Conservation (phyloP, 2,888 invertebrate genomes). For the Enchytraeus crypticus region DNA sequence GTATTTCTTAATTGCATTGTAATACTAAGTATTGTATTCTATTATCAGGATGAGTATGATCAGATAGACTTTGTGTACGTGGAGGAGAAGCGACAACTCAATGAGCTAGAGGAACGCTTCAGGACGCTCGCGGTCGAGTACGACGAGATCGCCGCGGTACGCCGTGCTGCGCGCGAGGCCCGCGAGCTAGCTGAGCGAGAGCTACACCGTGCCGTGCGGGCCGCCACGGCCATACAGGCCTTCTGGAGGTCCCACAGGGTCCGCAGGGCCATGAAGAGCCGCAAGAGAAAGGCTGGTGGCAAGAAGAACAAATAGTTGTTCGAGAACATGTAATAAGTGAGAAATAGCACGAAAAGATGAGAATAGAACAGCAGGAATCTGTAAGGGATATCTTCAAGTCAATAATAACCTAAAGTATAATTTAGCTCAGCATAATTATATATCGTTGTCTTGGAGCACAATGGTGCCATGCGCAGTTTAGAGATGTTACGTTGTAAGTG, state of each 20-base stretch:
- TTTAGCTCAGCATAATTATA: too few species aligned
- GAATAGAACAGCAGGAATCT: too few species aligned
- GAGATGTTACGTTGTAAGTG: too few species aligned
- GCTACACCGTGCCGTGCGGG: slow-evolving; percentile 41
- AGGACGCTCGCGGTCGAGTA: slow-evolving; percentile 46
- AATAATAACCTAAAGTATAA: too few species aligned
- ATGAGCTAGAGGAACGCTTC: slow-evolving; percentile 47
- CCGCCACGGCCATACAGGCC: slow-evolving; percentile 47
- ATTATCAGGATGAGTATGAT: slow-evolving; percentile 44
- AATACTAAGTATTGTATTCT: too few species aligned
- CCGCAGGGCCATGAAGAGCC: slow-evolving; percentile 44
- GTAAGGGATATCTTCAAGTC: too few species aligned
- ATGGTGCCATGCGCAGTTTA: too few species aligned
- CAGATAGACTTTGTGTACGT: slow-evolving; percentile 46
- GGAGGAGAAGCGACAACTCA: slow-evolving; percentile 47
- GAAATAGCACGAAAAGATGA: too few species aligned
- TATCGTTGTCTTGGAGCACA: too few species aligned
- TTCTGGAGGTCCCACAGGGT: slow-evolving; percentile 50
- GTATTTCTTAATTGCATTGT: too few species aligned
- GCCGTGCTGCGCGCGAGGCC: slow-evolving; percentile 41
- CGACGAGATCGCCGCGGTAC: slow-evolving; percentile 44
- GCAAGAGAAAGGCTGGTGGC: slow-evolving; percentile 46
- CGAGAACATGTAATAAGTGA: too few species aligned
- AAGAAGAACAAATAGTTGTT: too few species aligned
- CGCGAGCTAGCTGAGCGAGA: slow-evolving; percentile 45